A percentile compares a stretch with the other conserved stretches of the same genome.
phyloP scores from a whole-genome alignment of 2,113 vertebrate genomes.

The Hydropotes inermis region DNA sequence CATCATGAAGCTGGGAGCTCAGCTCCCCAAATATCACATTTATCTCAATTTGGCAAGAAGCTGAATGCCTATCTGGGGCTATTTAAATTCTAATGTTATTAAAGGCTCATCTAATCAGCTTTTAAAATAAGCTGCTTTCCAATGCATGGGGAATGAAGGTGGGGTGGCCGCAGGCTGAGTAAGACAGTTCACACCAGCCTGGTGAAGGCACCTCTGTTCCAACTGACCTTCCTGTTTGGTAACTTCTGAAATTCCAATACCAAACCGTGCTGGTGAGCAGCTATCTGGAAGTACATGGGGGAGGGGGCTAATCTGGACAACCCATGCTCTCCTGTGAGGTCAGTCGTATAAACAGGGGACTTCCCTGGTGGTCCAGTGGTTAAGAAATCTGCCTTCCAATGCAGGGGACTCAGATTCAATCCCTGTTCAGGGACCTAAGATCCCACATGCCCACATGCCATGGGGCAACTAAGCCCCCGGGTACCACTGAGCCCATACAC shows the following conservation, averaged over 20 bases:
- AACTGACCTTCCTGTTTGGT: neutral
- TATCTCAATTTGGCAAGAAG: constrained; percentile 74
- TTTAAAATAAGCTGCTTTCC: constrained; percentile 66
- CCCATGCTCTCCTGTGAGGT: neutral
- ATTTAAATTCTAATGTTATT: constrained; percentile 77
- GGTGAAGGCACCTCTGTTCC: neutral
- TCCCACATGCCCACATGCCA: neutral
- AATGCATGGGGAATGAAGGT: constrained; percentile 13
- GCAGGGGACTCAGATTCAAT: neutral
- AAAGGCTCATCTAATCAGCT: constrained; percentile 72
- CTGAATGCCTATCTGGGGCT: constrained; percentile 73
- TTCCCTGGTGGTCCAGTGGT: neutral
- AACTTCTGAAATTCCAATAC: neutral
- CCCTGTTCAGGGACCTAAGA: neutral
- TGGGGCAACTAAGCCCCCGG: neutral
- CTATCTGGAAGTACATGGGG: neutral
- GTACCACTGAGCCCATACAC: neutral
- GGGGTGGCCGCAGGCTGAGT: neutral
- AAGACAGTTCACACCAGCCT: neutral
- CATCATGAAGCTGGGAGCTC: constrained; percentile 42
- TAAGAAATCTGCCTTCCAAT: neutral
- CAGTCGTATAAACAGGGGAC: neutral
- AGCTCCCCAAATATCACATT: constrained; percentile 73
- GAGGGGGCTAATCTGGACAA: neutral
- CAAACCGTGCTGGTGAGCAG: neutral